Percentiles rank a stretch among this genome's conserved stretches.
phyloP scores from a whole-genome alignment of 1,140 invertebrate genomes.

The Hermetia illucens region DNA sequence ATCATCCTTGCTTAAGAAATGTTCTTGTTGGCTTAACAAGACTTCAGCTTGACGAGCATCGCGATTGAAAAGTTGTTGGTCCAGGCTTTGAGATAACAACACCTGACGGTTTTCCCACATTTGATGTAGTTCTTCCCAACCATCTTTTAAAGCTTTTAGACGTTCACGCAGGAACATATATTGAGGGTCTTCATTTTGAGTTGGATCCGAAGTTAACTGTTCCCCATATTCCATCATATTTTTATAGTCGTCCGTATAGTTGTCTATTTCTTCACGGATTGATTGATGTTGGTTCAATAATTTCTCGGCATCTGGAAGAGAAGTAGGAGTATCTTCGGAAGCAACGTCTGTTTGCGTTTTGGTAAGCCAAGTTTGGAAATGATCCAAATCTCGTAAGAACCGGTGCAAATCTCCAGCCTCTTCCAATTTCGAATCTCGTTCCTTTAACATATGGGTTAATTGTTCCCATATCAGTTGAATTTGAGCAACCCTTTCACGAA shows the following conservation, averaged over 20 bases:
- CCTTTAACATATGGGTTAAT: conserved; percentile 93
- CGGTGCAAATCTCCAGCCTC: conserved; percentile 97
- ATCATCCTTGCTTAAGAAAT: conserved; percentile 85
- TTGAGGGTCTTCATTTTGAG: conserved; percentile 85
- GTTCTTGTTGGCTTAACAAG: conserved; percentile 93
- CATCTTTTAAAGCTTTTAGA: conserved; percentile 92
- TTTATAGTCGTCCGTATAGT: conserved; percentile 93
- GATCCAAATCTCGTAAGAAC: conserved; percentile 96
- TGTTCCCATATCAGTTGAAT: conserved; percentile 90
- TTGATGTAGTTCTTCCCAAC: conserved; percentile 96
- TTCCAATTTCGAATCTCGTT: conserved; percentile 93
- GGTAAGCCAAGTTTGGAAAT: conserved; percentile 98
- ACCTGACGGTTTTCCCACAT: conserved; percentile 99
- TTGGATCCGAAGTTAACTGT: conserved; percentile 43
- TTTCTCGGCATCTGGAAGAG: conserved; percentile 91
- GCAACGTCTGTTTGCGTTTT: conserved; percentile 97
- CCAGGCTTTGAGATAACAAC: conserved; percentile 84
- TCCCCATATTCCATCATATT: conserved; percentile 99
- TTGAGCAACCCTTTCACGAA: conserved; percentile 78
- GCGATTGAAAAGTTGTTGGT: conserved; percentile 88
- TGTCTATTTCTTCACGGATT: conserved; percentile 97
- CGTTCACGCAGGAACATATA: conserved; percentile 98
- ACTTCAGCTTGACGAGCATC: conserved; percentile 98
- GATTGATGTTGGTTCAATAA: conserved; percentile 92
- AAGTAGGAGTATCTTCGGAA: conserved; percentile 94